phyloP scores from a whole-genome alignment of 2,113 vertebrate genomes.

The Spizaetus ornatus region DNA sequence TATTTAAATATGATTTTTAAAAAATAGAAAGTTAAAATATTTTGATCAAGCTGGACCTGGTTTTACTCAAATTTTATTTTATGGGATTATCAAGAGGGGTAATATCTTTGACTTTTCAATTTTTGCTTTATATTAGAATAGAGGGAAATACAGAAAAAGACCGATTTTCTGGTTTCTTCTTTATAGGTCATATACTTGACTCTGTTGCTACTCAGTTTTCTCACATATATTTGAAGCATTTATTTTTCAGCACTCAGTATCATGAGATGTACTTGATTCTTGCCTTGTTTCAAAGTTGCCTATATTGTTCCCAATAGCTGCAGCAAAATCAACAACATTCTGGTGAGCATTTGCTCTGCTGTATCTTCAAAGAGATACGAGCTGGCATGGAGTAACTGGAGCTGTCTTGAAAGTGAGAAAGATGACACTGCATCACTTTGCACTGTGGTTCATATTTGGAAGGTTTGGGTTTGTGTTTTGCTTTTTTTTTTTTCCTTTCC shows the following conservation, averaged over 20 bases:
- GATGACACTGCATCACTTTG: conserved; percentile 41
- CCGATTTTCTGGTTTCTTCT: not conserved
- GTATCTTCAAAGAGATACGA: not conserved
- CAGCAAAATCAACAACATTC: not conserved
- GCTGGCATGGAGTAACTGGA: not conserved
- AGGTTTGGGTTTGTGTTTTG: not conserved
- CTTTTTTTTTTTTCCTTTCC: not conserved
- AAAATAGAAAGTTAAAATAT: not conserved
- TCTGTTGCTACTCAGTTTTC: not conserved
- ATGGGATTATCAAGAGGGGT: not conserved
- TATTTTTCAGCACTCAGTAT: not conserved
- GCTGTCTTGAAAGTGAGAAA: conserved; percentile 11
- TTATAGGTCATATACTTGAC: not conserved
- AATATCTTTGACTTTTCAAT: not conserved
- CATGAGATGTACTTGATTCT: not conserved
- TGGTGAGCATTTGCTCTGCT: not conserved
- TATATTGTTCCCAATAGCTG: not conserved
- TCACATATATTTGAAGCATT: not conserved
- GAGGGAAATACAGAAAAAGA: not conserved
- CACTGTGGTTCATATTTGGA: not conserved
- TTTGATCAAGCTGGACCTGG: not conserved
- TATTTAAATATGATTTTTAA: not conserved
- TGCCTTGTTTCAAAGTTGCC: not conserved
- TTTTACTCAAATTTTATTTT: not conserved
- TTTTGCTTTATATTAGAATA: not conserved